Evolutionary conservation across 2,113 vertebrate genomes (phyloP), one percentile per base, ranked within the genome.

Genomic region (Romanogobio albipinnatus): DNA sequence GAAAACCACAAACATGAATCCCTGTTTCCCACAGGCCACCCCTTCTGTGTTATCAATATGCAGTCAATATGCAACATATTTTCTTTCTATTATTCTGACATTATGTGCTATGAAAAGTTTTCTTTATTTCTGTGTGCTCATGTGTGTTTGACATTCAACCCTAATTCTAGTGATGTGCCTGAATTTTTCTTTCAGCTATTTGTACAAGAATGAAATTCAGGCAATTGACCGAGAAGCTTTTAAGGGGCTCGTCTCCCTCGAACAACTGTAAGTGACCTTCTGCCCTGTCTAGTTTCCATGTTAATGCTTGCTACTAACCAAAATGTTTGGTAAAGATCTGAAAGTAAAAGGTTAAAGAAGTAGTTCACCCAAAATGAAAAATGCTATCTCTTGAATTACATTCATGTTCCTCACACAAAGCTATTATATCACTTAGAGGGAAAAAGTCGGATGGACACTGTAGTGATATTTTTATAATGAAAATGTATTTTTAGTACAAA

Each of bases 201-300:
- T 99, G 96, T 99, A 99, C 98, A 99, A 99, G 97, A 99, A 99
- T 97, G 98, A 99, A 97, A 99, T 99, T 97, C 97, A 99, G 95
- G 94, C 98, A 95, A 96, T 99, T 96, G 98, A 99, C 97, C 97
- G 97, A 95, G 96, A 99, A 94, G 98, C 98, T 91, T 99, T 99
- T 97, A 97, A 97, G 95, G 98, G 98, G 94, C 98, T 99, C 96
- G 96, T 96, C 95, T 99, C 98, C 96, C 97, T 99, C 94, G 98
- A 99, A 89, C 98, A 99, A 97, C 97, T 99, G 98, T 99, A 98
- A 99, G 98, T 99, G 96, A 95, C 84, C 43, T 22, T 90, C 89
- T 85, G 87, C 84, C 88, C 87, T 59, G 81, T 70, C 36, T 70
- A n/a, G 19, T 43, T 22, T 39, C 19, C 17, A 43, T 29, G 11